phyloP scores from a whole-genome alignment of 2,113 vertebrate species.

The Eublepharis macularius region DNA sequence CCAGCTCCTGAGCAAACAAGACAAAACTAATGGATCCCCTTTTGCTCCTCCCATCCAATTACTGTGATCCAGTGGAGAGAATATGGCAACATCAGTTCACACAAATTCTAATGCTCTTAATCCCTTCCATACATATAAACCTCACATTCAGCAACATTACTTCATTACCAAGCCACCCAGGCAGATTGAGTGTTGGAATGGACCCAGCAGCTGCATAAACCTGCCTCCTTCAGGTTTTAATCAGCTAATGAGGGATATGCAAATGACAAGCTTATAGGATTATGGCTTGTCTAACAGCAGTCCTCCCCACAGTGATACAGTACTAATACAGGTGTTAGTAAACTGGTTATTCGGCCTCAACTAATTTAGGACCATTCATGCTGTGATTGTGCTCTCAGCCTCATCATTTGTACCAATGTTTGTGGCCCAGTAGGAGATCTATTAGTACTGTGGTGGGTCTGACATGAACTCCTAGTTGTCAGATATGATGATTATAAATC shows the following conservation, averaged over 20 bases:
- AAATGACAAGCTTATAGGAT: slow-evolving; percentile 94
- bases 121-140: slow-evolving; percentile 90
- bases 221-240: slow-evolving; percentile 78
- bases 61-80: slow-evolving; percentile 85
- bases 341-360: slow-evolving; percentile 83
- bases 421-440: slow-evolving; percentile 81
- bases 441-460: slow-evolving; percentile 88
- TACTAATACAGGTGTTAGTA: slow-evolving; percentile 95
- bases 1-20: slow-evolving; percentile 91
- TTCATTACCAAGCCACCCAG: slow-evolving; percentile 95
- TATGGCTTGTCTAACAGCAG: slow-evolving; percentile 85
- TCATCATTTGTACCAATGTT: slow-evolving; percentile 80
- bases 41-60: slow-evolving; percentile 95
- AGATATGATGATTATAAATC: slow-evolving; percentile 74
- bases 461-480: slow-evolving; percentile 66
- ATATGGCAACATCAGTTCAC: slow-evolving; percentile 85
- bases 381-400: slow-evolving; percentile 73
- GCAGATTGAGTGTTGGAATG: slow-evolving; percentile 74
- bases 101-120: slow-evolving; percentile 90
- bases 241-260: slow-evolving; percentile 89
- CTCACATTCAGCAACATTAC: slow-evolving; percentile 80
- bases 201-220: slow-evolving; percentile 74
- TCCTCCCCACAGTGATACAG: slow-evolving; percentile 78
- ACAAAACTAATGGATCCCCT: slow-evolving; percentile 87
- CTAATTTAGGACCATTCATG: slow-evolving; percentile 85